phyloP scores from a whole-genome alignment of 2,888 invertebrate species.

The Brenthis hecate region DNA sequence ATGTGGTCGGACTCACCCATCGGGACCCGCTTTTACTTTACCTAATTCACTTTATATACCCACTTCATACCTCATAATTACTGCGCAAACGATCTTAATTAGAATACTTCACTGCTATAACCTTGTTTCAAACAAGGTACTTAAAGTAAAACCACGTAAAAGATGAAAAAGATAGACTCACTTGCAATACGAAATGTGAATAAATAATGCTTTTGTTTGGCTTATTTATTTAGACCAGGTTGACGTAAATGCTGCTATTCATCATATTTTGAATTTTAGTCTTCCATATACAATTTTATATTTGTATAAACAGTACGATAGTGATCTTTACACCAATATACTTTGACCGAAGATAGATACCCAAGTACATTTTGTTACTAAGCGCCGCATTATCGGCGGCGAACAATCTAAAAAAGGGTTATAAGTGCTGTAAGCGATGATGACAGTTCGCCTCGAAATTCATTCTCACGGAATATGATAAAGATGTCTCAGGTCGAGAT shows the following conservation, averaged over 20 bases:
- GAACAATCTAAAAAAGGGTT: conserved; percentile 64
- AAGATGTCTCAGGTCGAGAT: conserved; percentile 46
- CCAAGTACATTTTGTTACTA: conserved; percentile 75
- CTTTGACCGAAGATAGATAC: conserved; percentile 50
- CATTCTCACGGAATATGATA: conserved; percentile 68
- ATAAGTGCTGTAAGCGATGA: conserved; percentile 63
- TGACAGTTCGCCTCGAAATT: conserved; percentile 60
- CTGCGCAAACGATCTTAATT: conserved; percentile 1
- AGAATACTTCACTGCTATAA: not conserved
- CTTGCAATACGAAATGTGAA: not conserved
- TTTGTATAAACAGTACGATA: conserved; percentile 20
- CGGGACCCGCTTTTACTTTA: conserved; percentile 20
- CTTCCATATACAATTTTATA: not conserved
- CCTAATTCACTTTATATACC: conserved; percentile 23
- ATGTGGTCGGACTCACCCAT: conserved; percentile 46
- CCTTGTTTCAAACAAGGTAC: too few relatives aligned
- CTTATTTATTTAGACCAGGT: not conserved
- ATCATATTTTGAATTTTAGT: not conserved
- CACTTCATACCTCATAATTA: conserved; percentile 15
- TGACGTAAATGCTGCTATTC: not conserved
- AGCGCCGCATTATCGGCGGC: conserved; percentile 63
- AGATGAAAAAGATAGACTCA: conserved; percentile 5
- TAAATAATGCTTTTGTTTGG: not conserved
- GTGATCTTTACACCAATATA: conserved; percentile 28
- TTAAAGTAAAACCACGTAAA: not conserved